Evolutionary conservation across 1,140 invertebrate genomes (phyloP), one percentile per base, ranked within the genome.

Genomic region (Chionoecetes opilio): DNA sequence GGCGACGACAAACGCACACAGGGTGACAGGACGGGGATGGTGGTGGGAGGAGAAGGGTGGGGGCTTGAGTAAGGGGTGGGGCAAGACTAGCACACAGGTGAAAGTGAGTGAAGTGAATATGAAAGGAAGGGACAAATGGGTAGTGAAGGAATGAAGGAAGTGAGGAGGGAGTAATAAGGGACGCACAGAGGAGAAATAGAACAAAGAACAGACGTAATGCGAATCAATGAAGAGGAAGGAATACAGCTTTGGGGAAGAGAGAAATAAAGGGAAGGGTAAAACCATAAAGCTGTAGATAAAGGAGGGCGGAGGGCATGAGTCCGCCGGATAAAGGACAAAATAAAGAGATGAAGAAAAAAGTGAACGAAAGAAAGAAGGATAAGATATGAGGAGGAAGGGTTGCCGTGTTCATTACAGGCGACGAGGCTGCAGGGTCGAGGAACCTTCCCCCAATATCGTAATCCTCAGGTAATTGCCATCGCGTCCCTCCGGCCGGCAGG

Each of bases 381-480:
- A 26, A 53, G 29, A 90, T 41, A 90, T 8, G 91, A 37, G 63
- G 82, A 38, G 34, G 82, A 38, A 5, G 31, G n/a, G n/a, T 17
- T 84, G 91, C 14, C 35, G 91, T 87, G 85, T 92, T 92, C 82
- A 84, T 92, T 85, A 92, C 21, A 1, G 91, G 91, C 38, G 75
- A 85, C 63, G 31, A 37, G 8, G 91, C 63, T 75, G 35, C 32
- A 31, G 31, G 31, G 31, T n/a, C 63, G 17, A 29, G 41, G 14
- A 31, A 63, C 35, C 14, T 38, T 38, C 91, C 75, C 41, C 32
- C 92, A 82, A 38, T 82, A 84, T 9, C 92, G 37, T 93, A 93
- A 87, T 93, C 92, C 92, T 29, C 37, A 93, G 92, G 92, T 93
- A 93, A 93, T 93, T 93, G 84, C 37, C 82, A 53, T 46, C 46